Base-by-base conservation (phyloP, 2,888 invertebrate genomes). In the Cylloceria caligata region DNA sequence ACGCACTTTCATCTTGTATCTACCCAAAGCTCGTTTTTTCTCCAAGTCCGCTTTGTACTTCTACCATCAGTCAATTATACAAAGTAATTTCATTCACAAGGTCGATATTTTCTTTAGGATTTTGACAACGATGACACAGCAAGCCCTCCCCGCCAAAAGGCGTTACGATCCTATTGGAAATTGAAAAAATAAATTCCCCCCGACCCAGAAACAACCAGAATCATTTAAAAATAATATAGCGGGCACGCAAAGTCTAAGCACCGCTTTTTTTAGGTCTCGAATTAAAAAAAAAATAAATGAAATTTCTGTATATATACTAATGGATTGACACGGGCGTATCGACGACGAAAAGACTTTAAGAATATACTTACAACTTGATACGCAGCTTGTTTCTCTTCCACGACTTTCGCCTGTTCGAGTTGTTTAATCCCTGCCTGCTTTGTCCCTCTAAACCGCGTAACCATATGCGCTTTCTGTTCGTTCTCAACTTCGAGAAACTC, bases 401-500 rank as follows among this genome's bases (percentile, higher is more conserved):
- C 96, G 0, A 93, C 94, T 69, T 94, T 94, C 1, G 92, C 86
- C 90, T 96, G 97, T 24, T 94, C 93, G 62, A 94, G 93, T 60
- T 95, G 94, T 91, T 96, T 97, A 83, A 95, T 94, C 49, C 93
- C 92, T 93, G 95, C 94, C 45, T 94, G 93, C 87, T 95, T 94
- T 13, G 93, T 92, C 87, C 95, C 93, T 0, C 98, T 95, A 91
- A 94, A 95, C 55, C 93, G 94, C 83, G 97, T 93, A 3, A 96
- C 96, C 82, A 95, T 94, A 85, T 94, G 93, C 0, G 96, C 96
- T 80, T 95, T 94, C 93, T 94, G 96, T 94, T 97, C 97, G 1
- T 94, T 94, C 83, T 94, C 94, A 2, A 98, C 98, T 94, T 99
- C 96, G 5, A 98, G 93, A 42, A 99, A 96, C 69, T 95, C 93